Percentiles rank a stretch among this genome's conserved stretches.
phyloP scores from a whole-genome alignment of 2,797 vertebrate species.

The Thamnophis elegans region DNA sequence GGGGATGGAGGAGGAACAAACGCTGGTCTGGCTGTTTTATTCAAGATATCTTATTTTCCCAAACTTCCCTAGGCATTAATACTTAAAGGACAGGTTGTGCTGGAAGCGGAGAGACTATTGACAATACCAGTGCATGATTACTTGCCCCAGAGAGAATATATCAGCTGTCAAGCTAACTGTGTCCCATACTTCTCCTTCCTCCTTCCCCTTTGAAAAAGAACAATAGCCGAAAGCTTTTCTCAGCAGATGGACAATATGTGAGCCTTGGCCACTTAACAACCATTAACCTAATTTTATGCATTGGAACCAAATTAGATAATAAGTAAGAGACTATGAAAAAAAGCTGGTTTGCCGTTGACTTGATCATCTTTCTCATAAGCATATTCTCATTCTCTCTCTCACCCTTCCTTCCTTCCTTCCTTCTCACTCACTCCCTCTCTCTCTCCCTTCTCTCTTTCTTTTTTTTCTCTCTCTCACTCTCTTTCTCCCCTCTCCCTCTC shows the following conservation, averaged over 20 bases:
- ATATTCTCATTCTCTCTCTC: constrained; percentile 67
- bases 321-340: constrained; percentile 78
- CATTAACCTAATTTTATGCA: constrained; percentile 78
- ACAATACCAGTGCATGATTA: constrained; percentile 52
- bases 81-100: constrained; percentile 45
- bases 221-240: constrained; percentile 76
- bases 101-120: constrained; percentile 42
- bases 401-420: too few species aligned
- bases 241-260: constrained; percentile 76
- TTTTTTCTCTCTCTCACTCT: too few species aligned
- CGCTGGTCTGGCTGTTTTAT: constrained; percentile 46
- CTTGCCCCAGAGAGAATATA: constrained; percentile 56
- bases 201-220: constrained; percentile 74
- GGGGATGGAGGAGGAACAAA: constrained; percentile 21
- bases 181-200: constrained; percentile 61
- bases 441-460: too few species aligned
- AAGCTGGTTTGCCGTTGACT: constrained; percentile 75
- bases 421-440: too few species aligned
- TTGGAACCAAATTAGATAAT: constrained; percentile 80
- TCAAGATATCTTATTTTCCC: constrained; percentile 34
- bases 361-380: constrained; percentile 70
- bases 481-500: too few species aligned
- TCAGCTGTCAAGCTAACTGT: constrained; percentile 69
- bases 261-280: constrained; percentile 78
- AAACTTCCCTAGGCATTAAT: constrained; percentile 58